These are phyloP conservation scores for Chaetorhynchus papuensis DNA, from an alignment of 2,113 vertebrate species.

Conservation along the genomic window DNA sequence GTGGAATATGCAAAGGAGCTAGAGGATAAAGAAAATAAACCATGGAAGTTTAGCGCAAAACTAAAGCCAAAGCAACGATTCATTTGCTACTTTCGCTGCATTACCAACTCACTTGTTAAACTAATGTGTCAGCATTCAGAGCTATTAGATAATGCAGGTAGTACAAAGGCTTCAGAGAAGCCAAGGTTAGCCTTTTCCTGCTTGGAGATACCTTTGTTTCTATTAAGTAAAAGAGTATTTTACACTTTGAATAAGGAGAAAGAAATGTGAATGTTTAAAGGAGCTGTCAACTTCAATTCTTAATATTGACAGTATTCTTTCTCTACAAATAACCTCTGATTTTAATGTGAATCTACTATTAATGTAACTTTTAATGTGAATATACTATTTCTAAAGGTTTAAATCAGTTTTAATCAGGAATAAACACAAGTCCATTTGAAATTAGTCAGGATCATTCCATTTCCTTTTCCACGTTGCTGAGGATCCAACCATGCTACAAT, in stretches of 20 bases:
- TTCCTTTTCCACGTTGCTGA: background rate
- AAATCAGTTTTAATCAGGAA: background rate
- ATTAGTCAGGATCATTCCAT: background rate
- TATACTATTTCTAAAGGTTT: background rate
- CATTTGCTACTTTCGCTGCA: background rate
- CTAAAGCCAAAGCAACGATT: background rate
- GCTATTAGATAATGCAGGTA: background rate
- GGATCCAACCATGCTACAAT: background rate
- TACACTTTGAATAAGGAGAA: background rate
- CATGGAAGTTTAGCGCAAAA: background rate
- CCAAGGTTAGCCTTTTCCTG: background rate
- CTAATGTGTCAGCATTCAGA: background rate
- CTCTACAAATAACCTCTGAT: background rate
- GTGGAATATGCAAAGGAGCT: background rate
- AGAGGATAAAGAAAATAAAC: background rate
- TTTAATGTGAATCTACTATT: background rate
- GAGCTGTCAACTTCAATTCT: background rate
- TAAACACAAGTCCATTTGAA: background rate
- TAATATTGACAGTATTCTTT: background rate
- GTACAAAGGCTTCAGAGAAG: background rate
- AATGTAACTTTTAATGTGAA: background rate
- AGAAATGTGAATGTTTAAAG: background rate
- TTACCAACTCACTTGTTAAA: background rate
- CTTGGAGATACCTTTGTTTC: background rate
- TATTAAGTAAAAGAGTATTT: background rate